Evolutionary conservation across 2,113 vertebrate genomes (phyloP), one percentile per base, ranked within the genome.

Genomic region (Ictalurus punctatus): DNA sequence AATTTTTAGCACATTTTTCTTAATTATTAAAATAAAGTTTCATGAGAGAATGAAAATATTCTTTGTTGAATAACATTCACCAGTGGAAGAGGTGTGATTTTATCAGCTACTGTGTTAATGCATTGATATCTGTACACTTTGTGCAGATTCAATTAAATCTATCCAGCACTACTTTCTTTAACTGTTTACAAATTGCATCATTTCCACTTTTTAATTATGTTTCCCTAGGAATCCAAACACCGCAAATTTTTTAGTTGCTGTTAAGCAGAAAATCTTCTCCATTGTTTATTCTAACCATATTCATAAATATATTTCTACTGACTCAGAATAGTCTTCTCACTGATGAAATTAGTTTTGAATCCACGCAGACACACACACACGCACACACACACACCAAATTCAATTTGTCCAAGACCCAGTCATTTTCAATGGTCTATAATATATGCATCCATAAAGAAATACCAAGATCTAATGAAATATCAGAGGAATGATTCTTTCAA

Each of bases 361-460:
- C 17, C 78, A 30, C 48, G 6, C 52, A 19, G 10, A 48, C 16
- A 69, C 48, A 52, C 8, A 1, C 16, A 71, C 7, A 85, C 19
- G 63, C 40, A 63, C 6, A n/a, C 23, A 27, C 17, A 85, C 34
- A 71, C 69, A 30, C 65, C 76, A 86, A 86, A 83, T 83, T 67
- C 25, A 86, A 74, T 89, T 76, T 83, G 79, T n/a, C 58, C 54
- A 37, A 76, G 79, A 10, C 48, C 54, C 44, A 82, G 84, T 89
- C 81, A 74, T 86, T 40, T 83, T 74, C 19, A 83, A 69, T 54
- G 37, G 37, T 71, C n/a, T 86, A 82, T 83, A 89, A 83, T 63
- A 63, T 83, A 86, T 34, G 56, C 65, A 56, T 83, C 44, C 44
- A 61, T 58, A 86, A 86, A 59, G 78, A 83, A 74, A 10, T 63